Conservation (phyloP, 1,140 invertebrate species). For the Coenobita brevimanus region DNA sequence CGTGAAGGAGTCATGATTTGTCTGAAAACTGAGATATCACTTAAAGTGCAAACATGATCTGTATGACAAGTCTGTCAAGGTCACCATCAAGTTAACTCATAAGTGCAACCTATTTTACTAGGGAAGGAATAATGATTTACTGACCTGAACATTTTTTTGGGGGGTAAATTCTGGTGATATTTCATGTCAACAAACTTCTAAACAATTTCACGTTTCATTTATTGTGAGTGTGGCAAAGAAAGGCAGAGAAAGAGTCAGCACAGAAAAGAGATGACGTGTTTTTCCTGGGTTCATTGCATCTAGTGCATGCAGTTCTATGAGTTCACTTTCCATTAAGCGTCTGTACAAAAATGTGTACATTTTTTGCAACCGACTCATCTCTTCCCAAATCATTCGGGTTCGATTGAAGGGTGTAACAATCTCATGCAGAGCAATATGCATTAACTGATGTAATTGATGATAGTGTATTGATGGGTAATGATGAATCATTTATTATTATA, state of each 20-base stretch:
- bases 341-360: conserved; percentile 29
- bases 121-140: too few relatives aligned
- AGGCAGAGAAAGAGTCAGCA: conserved; percentile 26
- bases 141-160: too few relatives aligned
- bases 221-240: too few relatives aligned
- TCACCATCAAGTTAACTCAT: neutral
- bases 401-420: too few relatives aligned
- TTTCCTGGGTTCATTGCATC: neutral
- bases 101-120: too few relatives aligned
- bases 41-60: conserved; percentile 4
- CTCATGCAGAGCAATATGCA: too few relatives aligned
- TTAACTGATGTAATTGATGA: too few relatives aligned
- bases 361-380: conserved; percentile 34
- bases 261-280: conserved; percentile 15
- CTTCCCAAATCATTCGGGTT: conserved; percentile 10
- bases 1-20: conserved; percentile 4
- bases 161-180: too few relatives aligned
- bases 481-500: too few relatives aligned
- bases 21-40: conserved; percentile 17
- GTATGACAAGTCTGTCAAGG: conserved; percentile 22
- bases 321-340: neutral
- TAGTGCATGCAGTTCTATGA: neutral
- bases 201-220: too few relatives aligned
- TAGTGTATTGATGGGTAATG: too few relatives aligned
- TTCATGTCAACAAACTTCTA: too few relatives aligned